Evolutionary conservation across 2,113 vertebrate genomes (phyloP).

Genomic region (Canis aureus): DNA sequence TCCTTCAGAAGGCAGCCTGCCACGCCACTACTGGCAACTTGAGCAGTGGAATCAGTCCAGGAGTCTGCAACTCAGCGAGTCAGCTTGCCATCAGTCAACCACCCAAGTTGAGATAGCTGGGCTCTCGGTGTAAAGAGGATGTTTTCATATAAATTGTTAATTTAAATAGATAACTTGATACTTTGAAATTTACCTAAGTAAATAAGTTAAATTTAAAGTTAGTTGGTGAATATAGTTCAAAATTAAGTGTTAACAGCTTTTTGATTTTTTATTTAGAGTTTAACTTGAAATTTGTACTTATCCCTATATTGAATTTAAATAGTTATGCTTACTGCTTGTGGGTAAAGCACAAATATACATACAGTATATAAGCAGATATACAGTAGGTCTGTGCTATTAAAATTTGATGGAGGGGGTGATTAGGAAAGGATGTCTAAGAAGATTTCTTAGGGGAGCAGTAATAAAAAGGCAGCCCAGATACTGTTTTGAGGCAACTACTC

Average conservation of each 20-base stretch:
- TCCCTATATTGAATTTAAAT: neutral
- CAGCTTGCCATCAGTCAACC: neutral
- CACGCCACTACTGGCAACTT: fast-evolving
- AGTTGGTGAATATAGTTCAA: neutral
- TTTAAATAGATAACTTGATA: neutral
- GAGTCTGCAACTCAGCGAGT: neutral
- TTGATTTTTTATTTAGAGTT: neutral
- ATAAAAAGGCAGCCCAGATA: neutral
- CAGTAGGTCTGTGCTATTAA: neutral
- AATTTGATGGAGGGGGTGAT: neutral
- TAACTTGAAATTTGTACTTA: neutral
- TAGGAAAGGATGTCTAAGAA: neutral
- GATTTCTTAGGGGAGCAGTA: neutral
- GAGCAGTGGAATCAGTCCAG: too few species aligned
- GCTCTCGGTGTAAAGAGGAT: neutral
- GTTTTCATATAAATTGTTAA: neutral
- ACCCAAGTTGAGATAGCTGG: neutral
- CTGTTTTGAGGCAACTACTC: neutral
- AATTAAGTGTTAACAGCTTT: neutral
- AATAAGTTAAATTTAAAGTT: neutral
- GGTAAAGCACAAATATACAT: neutral
- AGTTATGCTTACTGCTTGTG: neutral
- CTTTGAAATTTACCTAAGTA: neutral
- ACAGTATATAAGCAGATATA: neutral
- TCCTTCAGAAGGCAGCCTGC: neutral